A percentile compares a stretch with the other conserved stretches of the same genome.
These are phyloP conservation scores for Noctua fimbriata DNA, from an alignment of 2,888 invertebrate species.

Conservation along the genomic window DNA sequence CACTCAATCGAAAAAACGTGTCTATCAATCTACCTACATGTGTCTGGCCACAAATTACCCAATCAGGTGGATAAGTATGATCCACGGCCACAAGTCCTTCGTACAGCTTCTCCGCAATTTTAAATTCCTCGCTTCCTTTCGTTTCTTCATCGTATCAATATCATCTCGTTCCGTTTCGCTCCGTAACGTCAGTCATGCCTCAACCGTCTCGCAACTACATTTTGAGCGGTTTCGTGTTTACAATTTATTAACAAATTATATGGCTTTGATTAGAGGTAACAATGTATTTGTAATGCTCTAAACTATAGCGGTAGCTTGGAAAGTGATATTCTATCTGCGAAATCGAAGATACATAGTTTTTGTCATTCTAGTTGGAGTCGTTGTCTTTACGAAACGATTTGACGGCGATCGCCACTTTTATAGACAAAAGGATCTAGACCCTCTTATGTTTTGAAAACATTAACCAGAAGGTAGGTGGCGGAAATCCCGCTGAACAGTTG, in stretches of 20 bases:
- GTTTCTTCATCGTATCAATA: conserved; percentile 39
- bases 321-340: background rate
- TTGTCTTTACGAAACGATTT: background rate
- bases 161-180: conserved; percentile 1
- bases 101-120: conserved; percentile 36
- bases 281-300: background rate
- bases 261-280: background rate
- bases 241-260: conserved; percentile 22
- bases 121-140: conserved; percentile 46
- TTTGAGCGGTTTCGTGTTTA: conserved; percentile 17
- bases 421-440: background rate
- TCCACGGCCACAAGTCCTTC: conserved; percentile 1
- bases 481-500: background rate
- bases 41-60: conserved; percentile 26
- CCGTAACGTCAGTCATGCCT: conserved; percentile 32
- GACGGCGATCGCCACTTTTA: background rate
- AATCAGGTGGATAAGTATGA: conserved; percentile 21
- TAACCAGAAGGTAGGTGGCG: background rate
- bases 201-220: background rate
- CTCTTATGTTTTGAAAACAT: background rate
- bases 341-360: background rate
- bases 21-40: background rate
- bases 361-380: background rate
- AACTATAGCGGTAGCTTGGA: background rate
- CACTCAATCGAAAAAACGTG: background rate